Evolutionary conservation across 2,888 invertebrate genomes (phyloP), one percentile per base, ranked within the genome.

Genomic region (Campopleginae sp.): DNA sequence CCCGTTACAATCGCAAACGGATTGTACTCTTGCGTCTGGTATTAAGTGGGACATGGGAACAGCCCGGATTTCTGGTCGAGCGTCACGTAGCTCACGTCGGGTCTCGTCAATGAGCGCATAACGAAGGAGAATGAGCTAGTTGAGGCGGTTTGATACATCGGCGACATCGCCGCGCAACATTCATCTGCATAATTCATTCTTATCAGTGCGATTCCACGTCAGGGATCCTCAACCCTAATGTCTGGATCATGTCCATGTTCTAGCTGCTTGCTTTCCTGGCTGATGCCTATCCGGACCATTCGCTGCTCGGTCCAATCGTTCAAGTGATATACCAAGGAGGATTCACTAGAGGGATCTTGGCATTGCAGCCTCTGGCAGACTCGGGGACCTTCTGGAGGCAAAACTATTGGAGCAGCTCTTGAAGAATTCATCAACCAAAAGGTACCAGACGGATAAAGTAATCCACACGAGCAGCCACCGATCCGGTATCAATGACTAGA

Each of bases 101-200:
- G 88, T 86, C 90, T 90, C 90, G 92, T 91, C 92, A 93, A 93
- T 93, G 93, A 93, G 91, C 92, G 92, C 91, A 92, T 91, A 93
- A 93, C 93, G 92, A 93, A 92, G 92, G 91, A 91, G 92, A 93
- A 93, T 93, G 92, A 93, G 92, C 91, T 90, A 93, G 93, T 93
- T 92, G 92, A 91, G 91, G 89, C 92, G 89, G 91, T 90, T 91
- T 92, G 91, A 93, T 92, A 92, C 91, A 92, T 92, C 92, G 92
- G 92, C 92, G 93, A 92, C 93, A 91, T 92, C 92, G 91, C 92
- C 92, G 80, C 61, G 79, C 91, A 92, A 92, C 91, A 92, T 92
- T 91, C 92, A 92, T 92, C 90, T 90, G 92, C 92, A 93, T 92
- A 92, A 93, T 93, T 93, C 91, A 91, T 93, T 92, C 91, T 92